Conservation (phyloP, 2,113 vertebrate genomes). For the Montifringilla adamsi region DNA sequence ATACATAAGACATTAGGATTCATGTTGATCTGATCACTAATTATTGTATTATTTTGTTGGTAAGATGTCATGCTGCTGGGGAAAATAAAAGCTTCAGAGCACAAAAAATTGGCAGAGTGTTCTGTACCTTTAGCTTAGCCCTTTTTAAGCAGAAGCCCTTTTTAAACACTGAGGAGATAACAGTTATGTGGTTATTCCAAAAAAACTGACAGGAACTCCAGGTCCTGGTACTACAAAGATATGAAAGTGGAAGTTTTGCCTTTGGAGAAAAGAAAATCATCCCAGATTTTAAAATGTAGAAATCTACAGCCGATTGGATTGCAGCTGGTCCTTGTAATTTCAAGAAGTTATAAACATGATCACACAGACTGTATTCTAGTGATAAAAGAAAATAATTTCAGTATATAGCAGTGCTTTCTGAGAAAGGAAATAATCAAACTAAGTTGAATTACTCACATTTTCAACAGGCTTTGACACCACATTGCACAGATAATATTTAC, state of each 20-base stretch:
- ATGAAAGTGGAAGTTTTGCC: constrained; percentile 56
- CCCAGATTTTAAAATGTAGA: constrained; percentile 48
- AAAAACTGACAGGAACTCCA: constrained; percentile 33
- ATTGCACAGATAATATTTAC: neutral
- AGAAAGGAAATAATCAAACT: neutral
- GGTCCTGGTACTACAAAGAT: constrained; percentile 8
- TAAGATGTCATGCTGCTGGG: neutral
- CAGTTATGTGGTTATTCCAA: constrained; percentile 34
- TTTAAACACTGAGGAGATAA: neutral
- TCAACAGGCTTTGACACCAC: neutral
- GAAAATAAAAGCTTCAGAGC: neutral
- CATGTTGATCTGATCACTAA: neutral
- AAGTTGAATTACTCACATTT: neutral
- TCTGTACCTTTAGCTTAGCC: neutral
- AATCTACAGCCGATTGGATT: constrained; percentile 63
- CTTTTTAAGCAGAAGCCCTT: neutral
- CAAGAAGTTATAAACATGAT: neutral
- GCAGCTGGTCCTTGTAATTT: neutral
- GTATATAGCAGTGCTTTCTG: neutral
- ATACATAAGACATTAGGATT: neutral
- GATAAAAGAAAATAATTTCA: neutral
- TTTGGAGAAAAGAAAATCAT: constrained; percentile 2
- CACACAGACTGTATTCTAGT: neutral
- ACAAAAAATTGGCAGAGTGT: neutral
- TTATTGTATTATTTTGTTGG: neutral